Conservation (phyloP, 2,888 invertebrate species). For the Drosophila nigricruria region DNA sequence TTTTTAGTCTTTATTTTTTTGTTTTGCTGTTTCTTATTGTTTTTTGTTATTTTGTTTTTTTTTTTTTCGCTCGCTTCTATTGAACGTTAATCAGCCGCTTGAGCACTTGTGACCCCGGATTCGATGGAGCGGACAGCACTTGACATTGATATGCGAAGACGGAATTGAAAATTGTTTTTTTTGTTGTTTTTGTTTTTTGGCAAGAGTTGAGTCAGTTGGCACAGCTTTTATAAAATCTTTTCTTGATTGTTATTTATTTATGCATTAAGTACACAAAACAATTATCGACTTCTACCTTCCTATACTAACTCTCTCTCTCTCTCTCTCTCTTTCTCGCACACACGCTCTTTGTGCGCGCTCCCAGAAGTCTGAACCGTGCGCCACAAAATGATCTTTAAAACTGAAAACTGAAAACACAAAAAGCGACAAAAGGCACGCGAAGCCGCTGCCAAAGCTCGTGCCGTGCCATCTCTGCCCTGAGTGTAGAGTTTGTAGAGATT, state of each 20-base stretch:
- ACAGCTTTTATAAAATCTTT: constrained; percentile 40
- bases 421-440: constrained; percentile 40
- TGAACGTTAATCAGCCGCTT: constrained; percentile 70
- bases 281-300: constrained; percentile 35
- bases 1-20: constrained; percentile 40
- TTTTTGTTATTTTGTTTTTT: constrained; percentile 41
- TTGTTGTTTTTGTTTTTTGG: constrained; percentile 1
- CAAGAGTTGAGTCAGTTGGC: constrained; percentile 28
- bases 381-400: constrained; percentile 71
- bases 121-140: constrained; percentile 47
- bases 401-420: constrained; percentile 70
- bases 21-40: constrained; percentile 32
- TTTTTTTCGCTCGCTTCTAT: constrained; percentile 46
- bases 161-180: constrained; percentile 29
- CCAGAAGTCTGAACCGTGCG: constrained; percentile 36
- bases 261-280: constrained; percentile 68
- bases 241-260: constrained; percentile 36
- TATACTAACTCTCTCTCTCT: constrained; percentile 3
- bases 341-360: not conserved
- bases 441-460: constrained; percentile 63
- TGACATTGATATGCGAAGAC: constrained; percentile 66
- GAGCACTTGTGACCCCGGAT: constrained; percentile 73
- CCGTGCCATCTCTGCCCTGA: not conserved
- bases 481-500: constrained; percentile 20
- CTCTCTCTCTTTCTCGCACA: not conserved